A percentile compares a stretch with the other conserved stretches of the same genome.
phyloP scores from a whole-genome alignment of 1,140 invertebrate genomes.

The Calephelis virginiensis region DNA sequence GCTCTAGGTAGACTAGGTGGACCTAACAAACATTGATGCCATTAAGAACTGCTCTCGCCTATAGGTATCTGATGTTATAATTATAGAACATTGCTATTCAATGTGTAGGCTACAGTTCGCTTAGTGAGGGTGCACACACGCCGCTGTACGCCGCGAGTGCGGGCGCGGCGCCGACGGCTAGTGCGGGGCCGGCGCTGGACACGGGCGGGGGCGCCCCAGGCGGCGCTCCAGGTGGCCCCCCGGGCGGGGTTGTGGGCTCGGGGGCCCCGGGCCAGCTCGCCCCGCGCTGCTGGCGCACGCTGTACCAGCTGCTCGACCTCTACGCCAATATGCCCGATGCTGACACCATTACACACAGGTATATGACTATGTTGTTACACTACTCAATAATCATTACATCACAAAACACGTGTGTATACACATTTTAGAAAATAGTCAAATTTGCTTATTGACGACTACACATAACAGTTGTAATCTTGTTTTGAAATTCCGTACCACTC shows the following conservation, averaged over 20 bases:
- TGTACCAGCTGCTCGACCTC: slow-evolving; percentile 94
- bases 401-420: too few relatives aligned
- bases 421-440: too few relatives aligned
- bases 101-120: slow-evolving; percentile 81
- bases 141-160: slow-evolving; percentile 80
- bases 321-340: slow-evolving; percentile 97
- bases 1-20: too few relatives aligned
- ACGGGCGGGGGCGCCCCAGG: neutral
- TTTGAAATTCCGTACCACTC: too few relatives aligned
- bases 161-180: neutral
- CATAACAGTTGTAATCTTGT: too few relatives aligned
- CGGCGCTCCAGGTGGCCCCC: neutral
- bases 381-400: neutral
- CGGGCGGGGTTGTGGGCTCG: slow-evolving; percentile 43
- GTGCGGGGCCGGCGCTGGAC: slow-evolving; percentile 44
- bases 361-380: neutral
- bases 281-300: slow-evolving; percentile 95
- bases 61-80: too few relatives aligned
- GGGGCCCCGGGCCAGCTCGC: slow-evolving; percentile 75
- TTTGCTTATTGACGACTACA: too few relatives aligned
- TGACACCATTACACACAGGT: slow-evolving; percentile 88
- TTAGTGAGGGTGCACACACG: slow-evolving; percentile 85
- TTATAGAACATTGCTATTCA: neutral
- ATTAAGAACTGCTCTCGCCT: too few relatives aligned
- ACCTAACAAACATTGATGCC: too few relatives aligned